These are phyloP conservation scores for Aramus guarauna DNA, from an alignment of 2,113 vertebrate species.

Conservation along the genomic window DNA sequence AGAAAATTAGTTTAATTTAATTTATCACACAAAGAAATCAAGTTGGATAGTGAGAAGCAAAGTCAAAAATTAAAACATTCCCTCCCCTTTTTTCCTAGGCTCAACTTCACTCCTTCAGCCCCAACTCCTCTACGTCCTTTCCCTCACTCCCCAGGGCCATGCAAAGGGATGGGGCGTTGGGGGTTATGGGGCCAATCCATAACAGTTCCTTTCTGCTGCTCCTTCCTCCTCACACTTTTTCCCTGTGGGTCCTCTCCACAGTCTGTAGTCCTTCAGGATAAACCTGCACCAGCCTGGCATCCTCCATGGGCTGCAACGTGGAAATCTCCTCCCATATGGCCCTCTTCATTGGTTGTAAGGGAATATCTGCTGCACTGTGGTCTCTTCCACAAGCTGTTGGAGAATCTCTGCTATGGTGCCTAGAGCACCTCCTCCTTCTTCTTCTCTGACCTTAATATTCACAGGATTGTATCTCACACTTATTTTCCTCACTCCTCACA, in stretches of 20 bases:
- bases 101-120: neutral
- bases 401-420: neutral
- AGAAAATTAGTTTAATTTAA: neutral
- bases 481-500: neutral
- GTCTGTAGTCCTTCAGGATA: neutral
- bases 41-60: neutral
- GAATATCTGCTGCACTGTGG: neutral
- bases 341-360: neutral
- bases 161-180: neutral
- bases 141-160: rapidly evolving
- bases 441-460: neutral
- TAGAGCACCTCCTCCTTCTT: neutral
- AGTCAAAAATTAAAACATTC: neutral
- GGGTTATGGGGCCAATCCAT: neutral
- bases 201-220: neutral
- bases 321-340: neutral
- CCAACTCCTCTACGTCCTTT: neutral
- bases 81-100: rapidly evolving
- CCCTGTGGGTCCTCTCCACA: neutral
- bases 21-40: neutral
- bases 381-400: neutral
- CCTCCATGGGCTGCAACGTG: neutral
- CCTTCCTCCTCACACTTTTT: neutral
- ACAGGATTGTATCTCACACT: neutral
- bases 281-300: neutral